Percentiles rank a stretch among this genome's conserved stretches.
These are phyloP conservation scores for Coboldia fuscipes DNA, from an alignment of 1,140 invertebrate species.

Conservation along the genomic window DNA sequence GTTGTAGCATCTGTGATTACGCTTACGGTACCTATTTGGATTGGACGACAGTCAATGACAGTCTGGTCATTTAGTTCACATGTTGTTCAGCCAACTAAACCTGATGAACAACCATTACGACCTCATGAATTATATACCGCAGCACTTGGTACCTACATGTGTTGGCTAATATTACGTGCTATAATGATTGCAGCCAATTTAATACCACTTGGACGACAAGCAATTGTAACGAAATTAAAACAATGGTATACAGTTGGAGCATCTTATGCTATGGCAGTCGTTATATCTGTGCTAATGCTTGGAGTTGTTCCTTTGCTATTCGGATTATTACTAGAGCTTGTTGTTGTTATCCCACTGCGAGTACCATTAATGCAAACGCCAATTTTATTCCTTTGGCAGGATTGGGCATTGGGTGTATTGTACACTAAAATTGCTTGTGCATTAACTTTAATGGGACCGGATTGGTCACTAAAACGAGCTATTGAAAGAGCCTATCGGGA, in stretches of 20 bases:
- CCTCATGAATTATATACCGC: slow-evolving; percentile 94
- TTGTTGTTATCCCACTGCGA: slow-evolving; percentile 78
- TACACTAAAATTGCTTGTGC: slow-evolving; percentile 98
- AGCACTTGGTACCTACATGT: slow-evolving; percentile 69
- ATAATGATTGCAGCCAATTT: slow-evolving; percentile 61
- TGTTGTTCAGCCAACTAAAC: slow-evolving; percentile 11
- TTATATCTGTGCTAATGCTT: slow-evolving; percentile 47
- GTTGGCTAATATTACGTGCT: slow-evolving; percentile 66
- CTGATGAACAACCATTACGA: slow-evolving; percentile 31
- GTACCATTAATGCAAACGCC: slow-evolving; percentile 87
- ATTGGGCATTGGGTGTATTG: slow-evolving; percentile 90
- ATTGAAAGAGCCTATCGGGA: slow-evolving; percentile 81
- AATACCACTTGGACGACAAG: slow-evolving; percentile 67
- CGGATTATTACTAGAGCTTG: slow-evolving; percentile 75
- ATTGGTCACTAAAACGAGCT: slow-evolving; percentile 76
- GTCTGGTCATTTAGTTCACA: slow-evolving; percentile 47
- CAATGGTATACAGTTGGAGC: slow-evolving; percentile 47
- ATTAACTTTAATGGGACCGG: slow-evolving; percentile 91
- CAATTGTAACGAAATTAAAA: slow-evolving; percentile 47
- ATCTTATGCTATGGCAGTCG: slow-evolving; percentile 42
- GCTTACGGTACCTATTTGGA: slow-evolving; percentile 62
- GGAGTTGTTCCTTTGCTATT: slow-evolving; percentile 84
- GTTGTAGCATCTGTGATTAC: slow-evolving; percentile 31
- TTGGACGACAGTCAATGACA: slow-evolving; percentile 72
- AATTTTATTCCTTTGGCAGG: slow-evolving; percentile 86